Evolutionary conservation across 2,113 vertebrate genomes (phyloP).

Genomic region (Bettongia penicillata): DNA sequence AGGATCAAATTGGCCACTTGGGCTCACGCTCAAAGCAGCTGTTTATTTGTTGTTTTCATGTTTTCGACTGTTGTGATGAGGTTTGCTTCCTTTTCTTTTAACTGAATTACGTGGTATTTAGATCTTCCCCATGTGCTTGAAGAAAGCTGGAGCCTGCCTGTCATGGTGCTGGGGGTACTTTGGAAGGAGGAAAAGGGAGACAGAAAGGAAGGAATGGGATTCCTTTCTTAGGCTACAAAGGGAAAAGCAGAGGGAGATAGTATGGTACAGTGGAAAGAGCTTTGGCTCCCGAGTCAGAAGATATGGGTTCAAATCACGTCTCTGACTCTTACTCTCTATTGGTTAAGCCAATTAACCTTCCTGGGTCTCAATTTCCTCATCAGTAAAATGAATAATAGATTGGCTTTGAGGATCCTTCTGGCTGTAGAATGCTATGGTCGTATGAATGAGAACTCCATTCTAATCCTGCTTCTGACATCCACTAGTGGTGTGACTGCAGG

Average conservation of each 20-base stretch:
- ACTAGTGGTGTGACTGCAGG: neutral
- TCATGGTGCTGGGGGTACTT: neutral
- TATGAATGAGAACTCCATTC: neutral
- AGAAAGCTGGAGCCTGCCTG: constrained; percentile 32
- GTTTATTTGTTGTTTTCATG: constrained; percentile 82
- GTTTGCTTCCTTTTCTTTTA: constrained; percentile 77
- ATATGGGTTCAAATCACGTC: neutral
- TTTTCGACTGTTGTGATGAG: constrained; percentile 77
- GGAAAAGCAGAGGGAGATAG: neutral
- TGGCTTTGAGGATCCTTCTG: neutral
- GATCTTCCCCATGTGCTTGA: constrained; percentile 52
- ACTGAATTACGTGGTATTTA: constrained; percentile 75
- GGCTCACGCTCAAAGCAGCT: constrained; percentile 78
- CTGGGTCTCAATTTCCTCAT: neutral
- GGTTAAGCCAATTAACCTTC: neutral
- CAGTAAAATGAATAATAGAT: neutral
- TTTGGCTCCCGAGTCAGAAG: neutral
- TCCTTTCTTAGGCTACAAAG: neutral
- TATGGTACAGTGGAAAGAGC: neutral
- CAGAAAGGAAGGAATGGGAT: neutral
- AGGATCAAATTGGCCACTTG: constrained; percentile 75
- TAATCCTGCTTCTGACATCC: neutral
- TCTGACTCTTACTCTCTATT: neutral
- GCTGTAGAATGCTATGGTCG: neutral
- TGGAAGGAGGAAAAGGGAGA: neutral